A percentile compares a stretch with the other conserved stretches of the same genome.
phyloP scores from a whole-genome alignment of 2,797 vertebrate genomes.

The Siniperca scherzeri region DNA sequence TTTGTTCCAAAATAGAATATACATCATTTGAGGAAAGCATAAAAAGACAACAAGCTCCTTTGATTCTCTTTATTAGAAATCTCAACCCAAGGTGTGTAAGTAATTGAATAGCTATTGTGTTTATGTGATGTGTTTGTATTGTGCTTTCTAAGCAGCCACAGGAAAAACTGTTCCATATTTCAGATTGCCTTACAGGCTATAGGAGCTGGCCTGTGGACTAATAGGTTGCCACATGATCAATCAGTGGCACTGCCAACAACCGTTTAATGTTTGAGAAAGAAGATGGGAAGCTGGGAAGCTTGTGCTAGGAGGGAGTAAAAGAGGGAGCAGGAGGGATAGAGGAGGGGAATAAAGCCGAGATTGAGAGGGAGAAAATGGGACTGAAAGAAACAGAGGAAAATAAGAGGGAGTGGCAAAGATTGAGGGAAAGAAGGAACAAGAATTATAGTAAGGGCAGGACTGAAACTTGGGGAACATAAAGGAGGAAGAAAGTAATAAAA shows the following conservation, averaged over 20 bases:
- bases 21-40: not conserved
- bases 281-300: slow-evolving; percentile 35
- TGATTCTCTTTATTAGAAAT: not conserved
- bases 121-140: slow-evolving; percentile 38
- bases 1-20: not conserved
- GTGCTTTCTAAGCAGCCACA: slow-evolving; percentile 45
- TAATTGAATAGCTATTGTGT: slow-evolving; percentile 28
- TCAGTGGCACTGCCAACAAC: slow-evolving; percentile 55
- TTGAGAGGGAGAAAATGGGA: not conserved
- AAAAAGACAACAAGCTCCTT: not conserved
- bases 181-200: slow-evolving; percentile 43
- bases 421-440: not conserved
- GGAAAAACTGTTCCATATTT: slow-evolving; percentile 48
- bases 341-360: not conserved
- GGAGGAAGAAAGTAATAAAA: not conserved
- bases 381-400: slow-evolving; percentile 1
- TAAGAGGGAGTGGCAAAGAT: not conserved
- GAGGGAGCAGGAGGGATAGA: not conserved
- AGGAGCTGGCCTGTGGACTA: slow-evolving; percentile 50
- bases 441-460: not conserved
- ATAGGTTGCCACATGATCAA: slow-evolving; percentile 62
- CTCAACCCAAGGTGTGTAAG: not conserved
- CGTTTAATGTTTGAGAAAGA: slow-evolving; percentile 45
- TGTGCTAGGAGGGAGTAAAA: slow-evolving; percentile 13
- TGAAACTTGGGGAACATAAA: not conserved